Conservation (phyloP, 2,797 vertebrate species). For the Halcyon smyrnensis region DNA sequence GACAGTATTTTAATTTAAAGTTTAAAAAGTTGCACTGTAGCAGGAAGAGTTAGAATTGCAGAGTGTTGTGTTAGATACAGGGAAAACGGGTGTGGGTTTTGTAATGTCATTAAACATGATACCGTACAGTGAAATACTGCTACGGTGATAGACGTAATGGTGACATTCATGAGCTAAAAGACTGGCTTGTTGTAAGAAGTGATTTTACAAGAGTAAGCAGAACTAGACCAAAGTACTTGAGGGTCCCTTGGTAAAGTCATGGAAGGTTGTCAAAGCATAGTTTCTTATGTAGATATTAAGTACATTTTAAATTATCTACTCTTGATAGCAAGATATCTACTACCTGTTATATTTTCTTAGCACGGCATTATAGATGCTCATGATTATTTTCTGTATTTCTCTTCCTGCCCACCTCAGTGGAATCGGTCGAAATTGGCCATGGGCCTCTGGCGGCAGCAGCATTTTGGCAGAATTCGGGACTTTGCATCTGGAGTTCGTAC, state of each 20-base stretch:
- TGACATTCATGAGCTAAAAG: neutral
- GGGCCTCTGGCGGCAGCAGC: conserved; percentile 98
- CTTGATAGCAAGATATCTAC: neutral
- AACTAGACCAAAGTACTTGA: neutral
- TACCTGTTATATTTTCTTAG: neutral
- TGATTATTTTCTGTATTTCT: conserved; percentile 12
- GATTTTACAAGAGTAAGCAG: neutral
- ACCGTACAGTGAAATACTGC: neutral
- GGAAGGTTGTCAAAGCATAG: neutral
- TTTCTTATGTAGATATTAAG: neutral
- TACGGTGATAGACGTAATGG: neutral
- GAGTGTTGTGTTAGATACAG: neutral
- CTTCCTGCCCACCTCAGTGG: conserved; percentile 79
- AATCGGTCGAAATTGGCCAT: conserved; percentile 97
- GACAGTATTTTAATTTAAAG: neutral
- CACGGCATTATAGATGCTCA: neutral
- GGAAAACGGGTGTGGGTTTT: neutral
- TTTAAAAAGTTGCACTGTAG: neutral
- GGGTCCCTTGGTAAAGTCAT: neutral
- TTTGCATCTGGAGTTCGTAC: conserved; percentile 95
- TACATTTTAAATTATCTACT: neutral
- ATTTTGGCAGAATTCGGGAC: conserved; percentile 98
- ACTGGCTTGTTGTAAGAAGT: neutral
- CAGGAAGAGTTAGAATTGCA: neutral
- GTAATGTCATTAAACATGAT: neutral